Base-by-base conservation (phyloP, 1,140 invertebrate genomes). In the Tetramorium simillimum region DNA sequence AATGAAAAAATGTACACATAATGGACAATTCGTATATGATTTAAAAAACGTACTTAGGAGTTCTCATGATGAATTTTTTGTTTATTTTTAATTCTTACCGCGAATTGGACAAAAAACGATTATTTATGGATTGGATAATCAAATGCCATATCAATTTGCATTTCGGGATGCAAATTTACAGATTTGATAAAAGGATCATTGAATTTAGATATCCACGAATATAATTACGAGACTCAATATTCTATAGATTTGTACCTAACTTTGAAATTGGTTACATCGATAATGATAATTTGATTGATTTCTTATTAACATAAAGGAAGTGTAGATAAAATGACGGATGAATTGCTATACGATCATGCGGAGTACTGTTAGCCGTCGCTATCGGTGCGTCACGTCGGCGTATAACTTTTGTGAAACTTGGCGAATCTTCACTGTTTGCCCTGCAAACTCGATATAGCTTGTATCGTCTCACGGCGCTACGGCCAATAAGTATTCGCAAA, bases 401-500 rank as follows among this genome's bases (percentile, higher is more conserved):
- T 76, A 84, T 77, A 85, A 78, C 72, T 90, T 73, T 12, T 51
- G 67, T 33, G 49, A 65, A 89, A 87, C 58, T 81, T 63, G 16
- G 58, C 51, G 72, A 81, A 81, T 85, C 77, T 65, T 73, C 85
- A 60, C 70, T 89, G 87, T 81, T 89, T 89, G 87, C 82, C 69
- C 63, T 69, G 84, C 82, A 89, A 88, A 85, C 80, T 78, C 73
- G 76, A 87, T 89, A 86, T 75, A 89, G 73, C 69, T 86, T 81
- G 88, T 88, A 88, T 89, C 73, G 88, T 81, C 72, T 86, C 81
- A 67, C 82, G 24, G 72, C 87, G 53, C 51, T 28, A 43, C 73
- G 76, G 58, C 89, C 85, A 89, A 87, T 87, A 90, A 90, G 78
- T 70, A 90, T 90, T 86, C 88, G 46, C 58, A 10, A 65, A 56